Evolutionary conservation across 2,797 vertebrate species (phyloP).

Genomic region (Eulemur mongoz): DNA sequence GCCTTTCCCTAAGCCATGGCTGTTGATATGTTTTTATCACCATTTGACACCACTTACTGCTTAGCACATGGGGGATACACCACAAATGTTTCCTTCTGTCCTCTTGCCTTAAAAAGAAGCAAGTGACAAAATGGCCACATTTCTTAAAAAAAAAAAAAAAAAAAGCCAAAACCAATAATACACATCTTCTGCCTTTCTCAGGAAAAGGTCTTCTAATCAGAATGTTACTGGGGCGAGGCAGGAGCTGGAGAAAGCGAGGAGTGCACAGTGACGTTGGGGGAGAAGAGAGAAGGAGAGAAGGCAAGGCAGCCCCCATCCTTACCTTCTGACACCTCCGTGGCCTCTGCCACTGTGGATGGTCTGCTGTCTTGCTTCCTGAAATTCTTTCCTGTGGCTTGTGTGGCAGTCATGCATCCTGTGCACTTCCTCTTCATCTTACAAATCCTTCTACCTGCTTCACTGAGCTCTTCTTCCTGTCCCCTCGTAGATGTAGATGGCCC

Average conservation of each 20-base stretch:
- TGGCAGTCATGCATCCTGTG: neutral
- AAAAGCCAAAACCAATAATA: neutral
- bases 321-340: neutral
- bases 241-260: neutral
- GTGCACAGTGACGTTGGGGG: neutral
- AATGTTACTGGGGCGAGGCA: neutral
- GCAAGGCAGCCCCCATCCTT: neutral
- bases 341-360: neutral
- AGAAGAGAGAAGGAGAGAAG: neutral
- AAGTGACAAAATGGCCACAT: neutral
- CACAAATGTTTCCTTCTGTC: neutral
- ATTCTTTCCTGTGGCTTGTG: neutral
- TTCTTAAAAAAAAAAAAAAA: neutral
- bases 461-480: neutral
- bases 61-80: rapidly evolving
- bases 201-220: neutral
- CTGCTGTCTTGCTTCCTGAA: neutral
- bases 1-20: neutral
- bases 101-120: neutral
- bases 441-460: neutral
- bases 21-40: neutral
- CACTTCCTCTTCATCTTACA: neutral
- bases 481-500: neutral
- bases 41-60: neutral
- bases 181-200: neutral